A percentile compares a stretch with the other conserved stretches of the same genome.
These are phyloP conservation scores for Drosophila barbarae DNA, from an alignment of 2,888 invertebrate species.

Conservation along the genomic window DNA sequence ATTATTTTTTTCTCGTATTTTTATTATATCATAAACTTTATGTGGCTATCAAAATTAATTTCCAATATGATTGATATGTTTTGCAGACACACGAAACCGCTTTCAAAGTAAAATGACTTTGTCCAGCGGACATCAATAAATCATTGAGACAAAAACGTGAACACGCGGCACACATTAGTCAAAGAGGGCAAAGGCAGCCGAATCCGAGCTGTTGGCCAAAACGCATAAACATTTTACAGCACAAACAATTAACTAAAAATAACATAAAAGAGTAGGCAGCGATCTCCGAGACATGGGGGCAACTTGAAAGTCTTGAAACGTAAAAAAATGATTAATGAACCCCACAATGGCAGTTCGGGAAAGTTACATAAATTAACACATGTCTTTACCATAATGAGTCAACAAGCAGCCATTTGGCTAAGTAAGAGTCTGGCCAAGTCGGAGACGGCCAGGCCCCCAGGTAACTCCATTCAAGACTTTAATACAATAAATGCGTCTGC, in stretches of 20 bases:
- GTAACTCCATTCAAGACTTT: constrained; percentile 22
- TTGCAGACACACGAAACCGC: constrained; percentile 52
- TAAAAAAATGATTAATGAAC: constrained; percentile 69
- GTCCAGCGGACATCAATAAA: constrained; percentile 60
- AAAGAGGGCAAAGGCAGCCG: constrained; percentile 62
- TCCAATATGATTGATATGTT: constrained; percentile 68
- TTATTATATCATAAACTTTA: constrained; percentile 45
- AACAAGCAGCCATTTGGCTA: constrained; percentile 21
- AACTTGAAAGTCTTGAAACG: constrained; percentile 36
- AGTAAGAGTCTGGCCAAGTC: constrained; percentile 25
- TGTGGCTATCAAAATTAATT: constrained; percentile 63
- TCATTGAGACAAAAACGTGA: constrained; percentile 63
- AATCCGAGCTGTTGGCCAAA: constrained; percentile 53
- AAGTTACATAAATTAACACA: constrained; percentile 76
- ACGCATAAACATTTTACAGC: constrained; percentile 74
- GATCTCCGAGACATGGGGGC: constrained; percentile 39
- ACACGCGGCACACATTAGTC: constrained; percentile 71
- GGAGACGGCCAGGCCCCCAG: constrained; percentile 26
- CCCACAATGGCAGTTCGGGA: constrained; percentile 61
- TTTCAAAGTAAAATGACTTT: constrained; percentile 47
- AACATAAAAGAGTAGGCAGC: constrained; percentile 70
- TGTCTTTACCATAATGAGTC: constrained; percentile 69
- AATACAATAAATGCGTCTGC: constrained; percentile 45
- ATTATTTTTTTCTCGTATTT: neutral
- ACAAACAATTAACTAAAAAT: constrained; percentile 75